These are phyloP conservation scores for Tadarida brasiliensis DNA, from an alignment of 2,797 vertebrate genomes.

Conservation along the genomic window DNA sequence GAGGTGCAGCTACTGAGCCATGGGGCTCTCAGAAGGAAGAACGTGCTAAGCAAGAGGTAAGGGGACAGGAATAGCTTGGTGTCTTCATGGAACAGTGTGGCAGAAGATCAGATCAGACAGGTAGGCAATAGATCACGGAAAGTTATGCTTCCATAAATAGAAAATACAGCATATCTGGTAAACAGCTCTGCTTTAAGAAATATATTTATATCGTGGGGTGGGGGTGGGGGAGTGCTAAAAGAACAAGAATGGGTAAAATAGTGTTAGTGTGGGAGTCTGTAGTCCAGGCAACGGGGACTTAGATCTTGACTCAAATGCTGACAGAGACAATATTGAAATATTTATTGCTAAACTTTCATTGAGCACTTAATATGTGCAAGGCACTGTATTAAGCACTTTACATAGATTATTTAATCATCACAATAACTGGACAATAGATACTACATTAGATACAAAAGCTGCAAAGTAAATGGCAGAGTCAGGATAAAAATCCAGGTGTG, in stretches of 20 bases:
- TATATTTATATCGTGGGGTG: background rate
- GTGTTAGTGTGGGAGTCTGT: background rate
- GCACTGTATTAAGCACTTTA: background rate
- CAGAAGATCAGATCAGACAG: background rate
- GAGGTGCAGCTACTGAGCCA: background rate
- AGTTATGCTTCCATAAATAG: background rate
- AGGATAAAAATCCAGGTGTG: background rate
- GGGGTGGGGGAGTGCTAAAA: background rate
- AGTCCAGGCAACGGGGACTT: background rate
- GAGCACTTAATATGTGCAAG: background rate
- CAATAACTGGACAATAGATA: background rate
- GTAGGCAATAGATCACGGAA: background rate
- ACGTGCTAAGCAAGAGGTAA: background rate
- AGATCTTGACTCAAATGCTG: background rate
- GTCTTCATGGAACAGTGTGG: background rate
- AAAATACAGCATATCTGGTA: background rate
- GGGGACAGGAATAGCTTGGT: background rate
- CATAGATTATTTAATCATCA: background rate
- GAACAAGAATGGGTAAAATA: background rate
- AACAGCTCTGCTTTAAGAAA: slow-evolving; percentile 14
- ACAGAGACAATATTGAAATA: background rate
- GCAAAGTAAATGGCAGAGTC: background rate
- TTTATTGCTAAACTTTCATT: background rate
- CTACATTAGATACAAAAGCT: background rate
- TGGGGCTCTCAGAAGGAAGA: background rate